Base-by-base conservation (phyloP, 2,888 invertebrate genomes). In the Hoplodrina ambigua region DNA sequence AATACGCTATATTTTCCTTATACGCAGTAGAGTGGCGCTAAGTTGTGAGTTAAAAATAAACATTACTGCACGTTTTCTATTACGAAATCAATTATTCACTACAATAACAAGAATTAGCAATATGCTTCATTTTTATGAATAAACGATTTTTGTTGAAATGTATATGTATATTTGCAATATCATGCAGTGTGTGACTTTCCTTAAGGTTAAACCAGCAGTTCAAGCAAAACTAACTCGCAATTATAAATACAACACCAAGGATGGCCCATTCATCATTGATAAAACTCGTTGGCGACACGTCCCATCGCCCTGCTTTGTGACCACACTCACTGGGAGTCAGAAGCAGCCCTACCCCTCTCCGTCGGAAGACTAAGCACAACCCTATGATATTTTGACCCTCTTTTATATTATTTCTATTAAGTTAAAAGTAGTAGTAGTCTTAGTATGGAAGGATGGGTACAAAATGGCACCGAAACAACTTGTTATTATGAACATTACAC, bases 201-300 rank as follows among this genome's bases (percentile, higher is more conserved):
- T 66, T 66, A 64, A 56, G 11, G 13, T 65, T 65, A 17, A 53
- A 59, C 30, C 53, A 62, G 59, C 30, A 59, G 50, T 69, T 64
- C 60, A 61, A 55, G 56, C n/a, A 50, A 75, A 74, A 75, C 49
- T 57, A 65, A 62, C 80, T 70, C 60, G 69, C 78, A 80, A 75
- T 81, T 81, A 76, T 78, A 81, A 80, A 80, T 64, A 80, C 69
- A 70, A 75, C 66, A 72, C 76, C 67, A 77, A 81, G 74, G 80
- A 75, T 70, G 66, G 61, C 65, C 83, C 86, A 93, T 94, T 88
- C 88, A 91, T 94, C 93, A 93, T 90, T 92, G 90, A 92, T 93
- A 92, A 91, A 92, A 92, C 90, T 88, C 88, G 91, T 90, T 82
- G 89, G 81, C 83, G 92, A 91, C 91, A 91, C 91, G 91, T 89